Conservation (phyloP, 2,113 vertebrate species). For the Phaethornis superciliosus region DNA sequence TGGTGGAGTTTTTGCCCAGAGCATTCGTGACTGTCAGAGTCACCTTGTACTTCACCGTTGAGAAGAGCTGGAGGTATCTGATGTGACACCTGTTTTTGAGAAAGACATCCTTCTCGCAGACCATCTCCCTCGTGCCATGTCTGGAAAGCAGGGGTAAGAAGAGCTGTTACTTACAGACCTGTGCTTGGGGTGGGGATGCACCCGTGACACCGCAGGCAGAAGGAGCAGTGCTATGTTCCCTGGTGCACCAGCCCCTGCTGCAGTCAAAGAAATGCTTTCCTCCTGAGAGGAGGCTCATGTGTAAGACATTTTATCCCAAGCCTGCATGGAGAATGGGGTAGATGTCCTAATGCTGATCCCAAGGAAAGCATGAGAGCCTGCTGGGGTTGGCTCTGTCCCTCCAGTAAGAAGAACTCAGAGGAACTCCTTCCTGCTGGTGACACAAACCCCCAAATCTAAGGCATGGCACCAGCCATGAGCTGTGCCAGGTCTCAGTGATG, state of each 20-base stretch:
- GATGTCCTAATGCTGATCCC: background rate
- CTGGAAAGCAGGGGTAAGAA: slow-evolving; percentile 61
- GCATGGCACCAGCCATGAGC: accelerated
- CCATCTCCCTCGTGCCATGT: slow-evolving; percentile 87
- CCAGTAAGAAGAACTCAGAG: background rate
- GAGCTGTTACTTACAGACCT: background rate
- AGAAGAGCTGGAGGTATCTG: slow-evolving; percentile 92
- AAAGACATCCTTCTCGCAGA: slow-evolving; percentile 84
- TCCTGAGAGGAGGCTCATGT: background rate
- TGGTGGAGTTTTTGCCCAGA: slow-evolving; percentile 84
- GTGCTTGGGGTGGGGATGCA: background rate
- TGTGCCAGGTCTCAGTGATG: background rate
- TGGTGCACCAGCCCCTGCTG: background rate
- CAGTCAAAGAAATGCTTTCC: background rate
- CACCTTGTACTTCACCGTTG: slow-evolving; percentile 90
- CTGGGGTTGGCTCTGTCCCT: background rate
- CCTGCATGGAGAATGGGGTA: background rate
- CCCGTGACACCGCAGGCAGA: background rate
- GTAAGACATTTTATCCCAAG: background rate
- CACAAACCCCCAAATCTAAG: background rate
- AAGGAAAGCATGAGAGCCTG: background rate
- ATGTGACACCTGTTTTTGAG: slow-evolving; percentile 96
- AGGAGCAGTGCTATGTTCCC: background rate
- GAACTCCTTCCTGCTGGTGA: background rate
- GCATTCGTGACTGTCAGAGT: slow-evolving; percentile 91